These are phyloP conservation scores for Phylloscopus trochilus DNA, from an alignment of 2,113 vertebrate species.

Conservation along the genomic window DNA sequence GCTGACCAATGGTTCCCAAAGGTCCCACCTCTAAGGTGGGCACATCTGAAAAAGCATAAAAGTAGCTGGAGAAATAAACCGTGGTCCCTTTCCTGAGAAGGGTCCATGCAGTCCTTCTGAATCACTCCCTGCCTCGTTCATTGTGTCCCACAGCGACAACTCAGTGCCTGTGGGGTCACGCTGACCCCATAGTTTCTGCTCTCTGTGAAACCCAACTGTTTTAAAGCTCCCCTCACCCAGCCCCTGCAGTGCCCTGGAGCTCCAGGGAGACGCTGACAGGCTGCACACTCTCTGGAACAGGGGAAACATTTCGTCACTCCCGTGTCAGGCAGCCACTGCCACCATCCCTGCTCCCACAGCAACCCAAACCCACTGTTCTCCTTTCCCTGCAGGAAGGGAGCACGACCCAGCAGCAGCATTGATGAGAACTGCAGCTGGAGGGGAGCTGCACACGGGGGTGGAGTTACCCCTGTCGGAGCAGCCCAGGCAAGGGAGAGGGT, in stretches of 20 bases:
- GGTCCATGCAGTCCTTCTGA: too few species aligned
- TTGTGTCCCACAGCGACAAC: too few species aligned
- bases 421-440: not conserved
- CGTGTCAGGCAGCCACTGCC: not conserved
- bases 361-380: not conserved
- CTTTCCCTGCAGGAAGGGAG: not conserved
- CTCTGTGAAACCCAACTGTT: accelerated
- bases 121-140: too few species aligned
- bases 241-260: not conserved
- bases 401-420: accelerated
- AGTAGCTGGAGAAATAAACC: too few species aligned
- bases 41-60: too few species aligned
- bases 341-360: not conserved
- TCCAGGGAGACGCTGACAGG: not conserved
- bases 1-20: too few species aligned
- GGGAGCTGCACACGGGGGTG: not conserved
- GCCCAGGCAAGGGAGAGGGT: accelerated
- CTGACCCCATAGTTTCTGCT: not conserved
- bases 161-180: too few species aligned
- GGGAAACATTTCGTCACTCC: not conserved
- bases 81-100: too few species aligned
- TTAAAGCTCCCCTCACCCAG: not conserved
- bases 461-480: not conserved
- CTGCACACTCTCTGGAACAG: accelerated
- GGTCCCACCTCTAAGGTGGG: too few species aligned